These are phyloP conservation scores for Lissonota sp. DNA, from an alignment of 2,888 invertebrate genomes.

Conservation along the genomic window DNA sequence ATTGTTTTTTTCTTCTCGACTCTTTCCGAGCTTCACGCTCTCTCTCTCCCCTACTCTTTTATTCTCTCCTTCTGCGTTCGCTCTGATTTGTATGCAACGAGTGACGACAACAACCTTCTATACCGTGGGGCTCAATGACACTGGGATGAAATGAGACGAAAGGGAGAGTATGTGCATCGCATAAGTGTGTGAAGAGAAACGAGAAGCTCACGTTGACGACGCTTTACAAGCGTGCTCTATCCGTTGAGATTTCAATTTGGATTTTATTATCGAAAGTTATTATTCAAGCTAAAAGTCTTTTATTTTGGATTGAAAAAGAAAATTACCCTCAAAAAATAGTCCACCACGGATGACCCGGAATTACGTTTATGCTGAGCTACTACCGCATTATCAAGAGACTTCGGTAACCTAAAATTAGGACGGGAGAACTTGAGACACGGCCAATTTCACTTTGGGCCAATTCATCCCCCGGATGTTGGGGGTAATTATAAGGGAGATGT, in stretches of 20 bases:
- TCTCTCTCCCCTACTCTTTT: constrained; percentile 8
- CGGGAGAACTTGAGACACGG: too few relatives aligned
- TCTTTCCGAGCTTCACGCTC: constrained; percentile 20
- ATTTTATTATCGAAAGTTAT: background rate
- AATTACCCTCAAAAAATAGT: too few relatives aligned
- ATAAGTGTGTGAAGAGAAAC: background rate
- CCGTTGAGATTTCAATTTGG: background rate
- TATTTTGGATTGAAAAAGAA: too few relatives aligned
- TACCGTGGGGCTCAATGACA: constrained; percentile 66
- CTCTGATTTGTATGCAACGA: constrained; percentile 63
- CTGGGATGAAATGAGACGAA: constrained; percentile 58
- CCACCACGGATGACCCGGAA: too few relatives aligned
- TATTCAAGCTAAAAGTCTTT: background rate
- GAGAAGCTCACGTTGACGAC: constrained; percentile 5
- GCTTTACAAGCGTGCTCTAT: background rate
- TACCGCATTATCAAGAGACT: too few relatives aligned
- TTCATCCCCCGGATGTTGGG: too few relatives aligned
- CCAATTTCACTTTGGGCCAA: too few relatives aligned
- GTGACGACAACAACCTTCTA: constrained; percentile 31
- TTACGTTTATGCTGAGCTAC: too few relatives aligned
- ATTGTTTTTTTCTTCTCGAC: background rate
- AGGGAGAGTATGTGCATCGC: constrained; percentile 5
- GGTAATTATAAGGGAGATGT: too few relatives aligned
- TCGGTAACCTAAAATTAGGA: too few relatives aligned
- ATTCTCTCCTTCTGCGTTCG: constrained; percentile 32